Percentiles rank a stretch among this genome's conserved stretches.
Conservation (phyloP, 2,113 vertebrate species). For the Pachyramphus minor region DNA sequence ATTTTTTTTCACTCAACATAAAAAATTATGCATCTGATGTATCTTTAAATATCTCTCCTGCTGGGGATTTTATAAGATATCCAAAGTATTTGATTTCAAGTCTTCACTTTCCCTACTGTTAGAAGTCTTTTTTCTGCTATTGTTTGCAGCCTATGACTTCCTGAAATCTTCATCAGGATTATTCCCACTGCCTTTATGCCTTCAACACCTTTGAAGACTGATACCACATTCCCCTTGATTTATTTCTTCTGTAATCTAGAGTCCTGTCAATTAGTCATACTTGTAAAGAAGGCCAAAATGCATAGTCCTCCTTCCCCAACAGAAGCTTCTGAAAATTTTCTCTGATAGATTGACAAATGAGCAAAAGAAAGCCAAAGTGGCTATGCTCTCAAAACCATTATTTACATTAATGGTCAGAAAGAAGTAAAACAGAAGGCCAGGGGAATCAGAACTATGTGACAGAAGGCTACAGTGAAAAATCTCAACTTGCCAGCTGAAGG, state of each 20-base stretch:
- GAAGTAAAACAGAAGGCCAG: background rate
- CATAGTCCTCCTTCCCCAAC: background rate
- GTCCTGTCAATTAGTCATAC: background rate
- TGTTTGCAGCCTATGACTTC: background rate
- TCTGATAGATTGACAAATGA: background rate
- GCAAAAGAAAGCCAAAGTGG: background rate
- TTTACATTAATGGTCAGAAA: background rate
- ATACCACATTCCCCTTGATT: background rate
- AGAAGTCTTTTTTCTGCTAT: background rate
- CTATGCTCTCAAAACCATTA: background rate
- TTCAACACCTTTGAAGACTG: background rate
- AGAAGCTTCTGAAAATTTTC: background rate
- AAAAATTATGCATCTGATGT: background rate
- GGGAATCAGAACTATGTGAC: background rate
- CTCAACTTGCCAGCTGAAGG: background rate
- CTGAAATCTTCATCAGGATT: background rate
- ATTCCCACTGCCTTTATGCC: background rate
- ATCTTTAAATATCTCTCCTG: background rate
- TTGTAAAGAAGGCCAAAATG: background rate
- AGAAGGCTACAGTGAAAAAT: background rate
- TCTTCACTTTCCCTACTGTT: background rate
- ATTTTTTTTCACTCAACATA: background rate
- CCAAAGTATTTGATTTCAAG: background rate
- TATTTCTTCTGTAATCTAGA: background rate
- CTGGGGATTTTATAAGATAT: background rate